A percentile compares a stretch with the other conserved stretches of the same genome.
Conservation (phyloP, 1,140 invertebrate genomes). For the Conus ventricosus region DNA sequence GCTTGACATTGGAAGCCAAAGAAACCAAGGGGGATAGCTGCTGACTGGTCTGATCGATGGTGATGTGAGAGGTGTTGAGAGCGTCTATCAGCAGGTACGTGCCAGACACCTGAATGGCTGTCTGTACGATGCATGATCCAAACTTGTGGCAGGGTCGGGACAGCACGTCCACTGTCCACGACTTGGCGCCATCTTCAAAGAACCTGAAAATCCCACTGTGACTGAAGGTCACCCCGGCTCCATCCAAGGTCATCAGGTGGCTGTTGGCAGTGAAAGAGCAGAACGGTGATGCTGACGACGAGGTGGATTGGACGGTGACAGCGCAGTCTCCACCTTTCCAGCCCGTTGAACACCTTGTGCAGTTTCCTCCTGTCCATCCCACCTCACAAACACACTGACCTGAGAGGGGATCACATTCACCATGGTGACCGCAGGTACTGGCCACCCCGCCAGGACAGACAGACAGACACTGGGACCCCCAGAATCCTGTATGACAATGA, state of each 20-base stretch:
- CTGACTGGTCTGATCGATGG: background rate
- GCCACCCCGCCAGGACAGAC: conserved; percentile 47
- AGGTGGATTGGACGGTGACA: conserved; percentile 30
- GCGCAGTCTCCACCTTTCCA: conserved; percentile 56
- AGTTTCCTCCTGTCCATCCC: conserved; percentile 49
- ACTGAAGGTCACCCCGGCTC: conserved; percentile 44
- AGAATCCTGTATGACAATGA: conserved; percentile 49
- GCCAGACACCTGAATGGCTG: conserved; percentile 39
- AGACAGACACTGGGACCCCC: conserved; percentile 46
- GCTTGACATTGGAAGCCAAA: background rate
- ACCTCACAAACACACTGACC: conserved; percentile 49
- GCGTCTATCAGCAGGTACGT: conserved; percentile 1
- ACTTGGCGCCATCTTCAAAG: conserved; percentile 29
- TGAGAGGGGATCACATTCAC: conserved; percentile 41
- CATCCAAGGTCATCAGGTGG: conserved; percentile 46
- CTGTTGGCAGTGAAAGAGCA: conserved; percentile 47
- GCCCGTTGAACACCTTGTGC: conserved; percentile 44
- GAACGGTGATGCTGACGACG: background rate
- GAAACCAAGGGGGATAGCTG: background rate
- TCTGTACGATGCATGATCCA: conserved; percentile 35
- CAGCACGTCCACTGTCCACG: conserved; percentile 33
- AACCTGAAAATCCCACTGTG: conserved; percentile 43
- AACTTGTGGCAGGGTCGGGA: conserved; percentile 40
- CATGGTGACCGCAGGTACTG: conserved; percentile 48
- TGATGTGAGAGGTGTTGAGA: background rate